A percentile compares a stretch with the other conserved stretches of the same genome.
Conservation (phyloP, 2,888 invertebrate species). For the Agrochola circellaris region DNA sequence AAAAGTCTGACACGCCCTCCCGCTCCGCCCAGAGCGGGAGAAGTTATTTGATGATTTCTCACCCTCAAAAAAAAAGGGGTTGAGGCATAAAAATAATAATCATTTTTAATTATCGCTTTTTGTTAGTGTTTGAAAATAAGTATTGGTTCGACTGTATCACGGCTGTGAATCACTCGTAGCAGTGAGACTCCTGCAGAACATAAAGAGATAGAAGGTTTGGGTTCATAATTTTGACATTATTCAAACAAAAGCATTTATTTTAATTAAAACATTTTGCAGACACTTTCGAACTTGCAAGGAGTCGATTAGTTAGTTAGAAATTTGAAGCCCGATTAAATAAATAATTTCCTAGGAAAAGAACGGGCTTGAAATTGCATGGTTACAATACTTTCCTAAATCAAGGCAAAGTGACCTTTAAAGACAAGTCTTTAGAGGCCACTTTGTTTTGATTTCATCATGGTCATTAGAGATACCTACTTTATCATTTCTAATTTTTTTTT, state of each 20-base stretch:
- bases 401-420: neutral
- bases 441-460: too few relatives aligned
- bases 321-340: too few relatives aligned
- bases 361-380: neutral
- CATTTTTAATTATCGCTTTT: neutral
- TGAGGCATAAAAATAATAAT: neutral
- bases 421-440: too few relatives aligned
- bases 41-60: too few relatives aligned
- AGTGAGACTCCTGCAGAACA: neutral
- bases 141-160: neutral
- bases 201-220: too few relatives aligned
- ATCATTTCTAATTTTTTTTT: neutral
- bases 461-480: neutral
- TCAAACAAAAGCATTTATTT: neutral
- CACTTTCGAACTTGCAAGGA: neutral
- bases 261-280: neutral
- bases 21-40: too few relatives aligned
- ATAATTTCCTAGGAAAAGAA: too few relatives aligned
- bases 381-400: neutral
- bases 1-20: too few relatives aligned
- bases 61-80: too few relatives aligned
- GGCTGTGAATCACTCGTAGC: neutral
- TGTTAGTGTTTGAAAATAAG: neutral
- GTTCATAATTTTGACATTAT: too few relatives aligned
- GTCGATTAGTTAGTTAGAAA: too few relatives aligned